phyloP scores from a whole-genome alignment of 2,888 invertebrate genomes.

The Heliconius ismenius region DNA sequence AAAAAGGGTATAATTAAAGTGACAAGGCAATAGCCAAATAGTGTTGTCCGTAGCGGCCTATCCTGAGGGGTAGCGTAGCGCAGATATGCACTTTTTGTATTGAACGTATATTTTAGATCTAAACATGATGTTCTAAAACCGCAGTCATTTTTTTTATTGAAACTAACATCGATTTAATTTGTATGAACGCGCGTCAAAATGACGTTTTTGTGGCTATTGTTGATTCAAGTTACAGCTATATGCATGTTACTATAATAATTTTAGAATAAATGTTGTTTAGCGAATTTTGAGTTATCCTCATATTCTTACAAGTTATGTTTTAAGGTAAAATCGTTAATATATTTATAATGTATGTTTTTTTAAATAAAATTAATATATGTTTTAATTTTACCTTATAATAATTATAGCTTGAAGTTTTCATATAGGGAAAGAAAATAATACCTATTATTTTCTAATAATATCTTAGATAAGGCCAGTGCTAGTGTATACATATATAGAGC shows the following conservation, averaged over 20 bases:
- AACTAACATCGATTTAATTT: background rate
- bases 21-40: background rate
- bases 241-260: too few relatives aligned
- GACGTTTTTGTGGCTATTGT: background rate
- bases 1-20: background rate
- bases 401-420: background rate
- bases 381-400: background rate
- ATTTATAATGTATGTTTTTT: too few relatives aligned
- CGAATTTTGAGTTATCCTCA: too few relatives aligned
- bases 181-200: background rate
- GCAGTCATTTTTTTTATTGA: background rate
- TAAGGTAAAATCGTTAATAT: too few relatives aligned
- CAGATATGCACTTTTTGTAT: conserved; percentile 20
- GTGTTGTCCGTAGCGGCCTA: background rate
- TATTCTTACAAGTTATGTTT: too few relatives aligned
- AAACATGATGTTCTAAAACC: conserved; percentile 14
- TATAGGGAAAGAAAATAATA: background rate
- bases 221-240: background rate
- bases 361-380: background rate
- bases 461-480: background rate
- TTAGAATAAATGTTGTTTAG: too few relatives aligned
- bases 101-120: conserved; percentile 3
- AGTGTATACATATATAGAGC: background rate
- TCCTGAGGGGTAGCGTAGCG: background rate
- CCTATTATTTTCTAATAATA: background rate